Percentiles rank a stretch among this genome's conserved stretches.
Conservation (phyloP, 1,140 invertebrate species). For the Penaeus vannamei region DNA sequence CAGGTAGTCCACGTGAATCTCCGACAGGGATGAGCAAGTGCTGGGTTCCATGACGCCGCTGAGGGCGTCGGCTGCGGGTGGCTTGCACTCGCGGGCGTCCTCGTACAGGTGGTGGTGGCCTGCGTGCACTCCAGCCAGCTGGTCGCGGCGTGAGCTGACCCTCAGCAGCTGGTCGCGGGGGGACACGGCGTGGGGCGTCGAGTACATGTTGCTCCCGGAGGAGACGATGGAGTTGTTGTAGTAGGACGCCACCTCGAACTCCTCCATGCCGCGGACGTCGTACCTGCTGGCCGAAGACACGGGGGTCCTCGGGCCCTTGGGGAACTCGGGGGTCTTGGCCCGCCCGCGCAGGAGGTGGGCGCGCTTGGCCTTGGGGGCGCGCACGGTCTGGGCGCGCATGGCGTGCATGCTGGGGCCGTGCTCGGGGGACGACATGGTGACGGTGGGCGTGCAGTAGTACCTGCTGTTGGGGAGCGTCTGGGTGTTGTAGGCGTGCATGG, state of each 20-base stretch:
- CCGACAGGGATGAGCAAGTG: conserved; percentile 34
- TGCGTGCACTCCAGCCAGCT: not conserved
- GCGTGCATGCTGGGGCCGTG: conserved; percentile 9
- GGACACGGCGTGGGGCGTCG: conserved; percentile 19
- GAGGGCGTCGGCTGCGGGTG: not conserved
- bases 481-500: not conserved
- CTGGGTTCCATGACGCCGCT: conserved; percentile 25
- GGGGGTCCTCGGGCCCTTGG: not conserved
- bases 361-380: not conserved
- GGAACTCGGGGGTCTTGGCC: not conserved
- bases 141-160: not conserved
- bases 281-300: not conserved
- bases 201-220: conserved; percentile 37
- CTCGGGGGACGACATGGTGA: conserved; percentile 27
- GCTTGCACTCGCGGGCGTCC: not conserved
- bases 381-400: not conserved
- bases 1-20: conserved; percentile 57
- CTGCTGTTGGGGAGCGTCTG: conserved; percentile 38
- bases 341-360: not conserved
- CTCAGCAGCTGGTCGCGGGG: not conserved
- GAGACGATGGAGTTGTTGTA: conserved; percentile 33
- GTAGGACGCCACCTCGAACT: conserved; percentile 37
- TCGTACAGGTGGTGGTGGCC: not conserved
- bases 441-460: conserved; percentile 50
- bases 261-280: not conserved